Evolutionary conservation across 1,140 invertebrate genomes (phyloP).

Genomic region (Hormaphis cornu): DNA sequence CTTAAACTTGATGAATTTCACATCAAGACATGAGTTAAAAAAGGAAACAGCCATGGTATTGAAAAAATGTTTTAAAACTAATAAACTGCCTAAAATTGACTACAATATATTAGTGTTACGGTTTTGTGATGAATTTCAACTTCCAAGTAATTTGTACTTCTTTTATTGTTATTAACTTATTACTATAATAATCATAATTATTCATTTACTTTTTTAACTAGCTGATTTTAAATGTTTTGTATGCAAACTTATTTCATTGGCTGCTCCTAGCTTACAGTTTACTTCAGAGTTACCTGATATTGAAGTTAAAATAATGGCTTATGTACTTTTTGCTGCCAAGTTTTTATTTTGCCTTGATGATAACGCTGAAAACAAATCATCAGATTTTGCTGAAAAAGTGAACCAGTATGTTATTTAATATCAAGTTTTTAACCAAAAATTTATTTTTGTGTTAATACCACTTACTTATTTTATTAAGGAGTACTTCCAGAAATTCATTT

Average conservation of each 20-base stretch:
- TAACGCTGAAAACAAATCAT: neutral
- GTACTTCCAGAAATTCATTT: too few relatives aligned
- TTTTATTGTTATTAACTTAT: neutral
- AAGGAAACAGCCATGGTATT: neutral
- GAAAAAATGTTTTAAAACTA: neutral
- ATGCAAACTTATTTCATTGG: neutral
- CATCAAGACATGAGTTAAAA: slow-evolving; percentile 1
- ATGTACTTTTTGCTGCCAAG: slow-evolving; percentile 25
- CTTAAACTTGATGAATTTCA: neutral
- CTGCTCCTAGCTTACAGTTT: neutral
- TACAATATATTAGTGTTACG: neutral
- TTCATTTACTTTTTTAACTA: neutral
- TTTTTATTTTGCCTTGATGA: slow-evolving; percentile 28
- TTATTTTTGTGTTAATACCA: neutral
- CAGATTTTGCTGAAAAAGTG: slow-evolving; percentile 16
- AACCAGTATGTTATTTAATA: slow-evolving; percentile 1
- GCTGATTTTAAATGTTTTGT: neutral
- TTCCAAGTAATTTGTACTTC: neutral
- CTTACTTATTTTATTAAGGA: too few relatives aligned
- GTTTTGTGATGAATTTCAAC: slow-evolving; percentile 24
- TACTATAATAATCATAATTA: neutral
- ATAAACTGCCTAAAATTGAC: neutral
- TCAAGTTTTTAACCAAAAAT: too few relatives aligned
- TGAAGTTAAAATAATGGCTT: slow-evolving; percentile 21
- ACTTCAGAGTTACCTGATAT: neutral